Conservation (phyloP, 2,113 vertebrate species). For the Mesoclemmys tuberculata region DNA sequence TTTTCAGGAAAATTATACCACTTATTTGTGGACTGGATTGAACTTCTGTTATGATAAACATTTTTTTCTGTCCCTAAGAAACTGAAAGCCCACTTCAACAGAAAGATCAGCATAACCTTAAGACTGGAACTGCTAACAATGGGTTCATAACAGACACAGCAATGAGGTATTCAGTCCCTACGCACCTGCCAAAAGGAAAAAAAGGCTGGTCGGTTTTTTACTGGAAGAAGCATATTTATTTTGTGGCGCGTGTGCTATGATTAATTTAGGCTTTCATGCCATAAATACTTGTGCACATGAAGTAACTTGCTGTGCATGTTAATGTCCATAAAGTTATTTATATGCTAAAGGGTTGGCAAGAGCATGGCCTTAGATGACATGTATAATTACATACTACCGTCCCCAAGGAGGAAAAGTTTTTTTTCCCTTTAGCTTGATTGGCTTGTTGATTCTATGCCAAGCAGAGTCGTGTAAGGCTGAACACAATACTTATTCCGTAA, state of each 20-base stretch:
- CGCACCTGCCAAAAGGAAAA: background rate
- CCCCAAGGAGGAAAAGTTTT: background rate
- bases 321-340: background rate
- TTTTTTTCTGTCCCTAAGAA: background rate
- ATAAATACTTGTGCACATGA: background rate
- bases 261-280: background rate
- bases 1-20: background rate
- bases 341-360: background rate
- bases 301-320: background rate
- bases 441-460: slow-evolving; percentile 55
- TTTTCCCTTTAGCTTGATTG: slow-evolving; percentile 27
- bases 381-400: background rate
- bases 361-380: slow-evolving; percentile 3
- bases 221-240: background rate
- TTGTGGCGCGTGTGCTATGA: background rate
- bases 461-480: slow-evolving; percentile 16
- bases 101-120: background rate
- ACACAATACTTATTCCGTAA: slow-evolving; percentile 10
- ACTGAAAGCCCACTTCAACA: background rate
- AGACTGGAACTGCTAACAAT: background rate
- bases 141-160: background rate
- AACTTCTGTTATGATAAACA: background rate
- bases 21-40: background rate
- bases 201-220: background rate
- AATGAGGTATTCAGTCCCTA: background rate